phyloP scores from a whole-genome alignment of 2,797 vertebrate species.

The Coregonus suidteri region DNA sequence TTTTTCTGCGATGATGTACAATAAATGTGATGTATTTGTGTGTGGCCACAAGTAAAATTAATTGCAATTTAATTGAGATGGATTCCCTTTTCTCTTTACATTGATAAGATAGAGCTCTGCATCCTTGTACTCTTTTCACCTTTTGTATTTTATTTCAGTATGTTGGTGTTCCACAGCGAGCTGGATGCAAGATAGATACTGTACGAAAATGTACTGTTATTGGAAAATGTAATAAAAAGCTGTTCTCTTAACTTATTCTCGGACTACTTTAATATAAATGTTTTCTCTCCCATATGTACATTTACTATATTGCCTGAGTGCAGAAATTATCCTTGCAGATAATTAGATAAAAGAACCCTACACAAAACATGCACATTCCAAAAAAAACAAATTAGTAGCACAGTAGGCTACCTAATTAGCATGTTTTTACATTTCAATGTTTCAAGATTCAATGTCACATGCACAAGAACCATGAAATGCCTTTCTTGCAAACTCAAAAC shows the following conservation, averaged over 20 bases:
- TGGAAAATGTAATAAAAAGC: constrained; percentile 99
- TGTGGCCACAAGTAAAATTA: constrained; percentile 92
- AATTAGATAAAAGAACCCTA: not conserved
- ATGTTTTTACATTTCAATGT: too few species aligned
- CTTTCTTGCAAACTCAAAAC: too few species aligned
- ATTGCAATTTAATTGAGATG: constrained; percentile 79
- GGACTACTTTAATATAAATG: too few species aligned
- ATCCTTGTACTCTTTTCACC: constrained; percentile 82
- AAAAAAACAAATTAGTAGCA: too few species aligned
- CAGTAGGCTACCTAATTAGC: too few species aligned
- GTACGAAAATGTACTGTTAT: constrained; percentile 99
- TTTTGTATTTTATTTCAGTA: constrained; percentile 99
- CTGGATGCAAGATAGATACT: constrained; percentile 99
- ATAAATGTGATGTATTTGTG: constrained; percentile 97
- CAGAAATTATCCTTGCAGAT: not conserved
- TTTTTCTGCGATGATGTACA: constrained; percentile 83
- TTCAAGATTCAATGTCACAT: too few species aligned
- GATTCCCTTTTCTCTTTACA: constrained; percentile 86
- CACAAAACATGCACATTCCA: too few species aligned
- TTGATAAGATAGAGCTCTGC: constrained; percentile 94
- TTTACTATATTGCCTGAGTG: not conserved
- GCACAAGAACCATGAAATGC: too few species aligned
- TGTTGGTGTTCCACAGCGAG: constrained; percentile 99
- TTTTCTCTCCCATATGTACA: too few species aligned
- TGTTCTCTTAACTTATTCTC: constrained; percentile 78